Evolutionary conservation across 2,113 vertebrate genomes (phyloP).

Genomic region (Amia ocellicauda): DNA sequence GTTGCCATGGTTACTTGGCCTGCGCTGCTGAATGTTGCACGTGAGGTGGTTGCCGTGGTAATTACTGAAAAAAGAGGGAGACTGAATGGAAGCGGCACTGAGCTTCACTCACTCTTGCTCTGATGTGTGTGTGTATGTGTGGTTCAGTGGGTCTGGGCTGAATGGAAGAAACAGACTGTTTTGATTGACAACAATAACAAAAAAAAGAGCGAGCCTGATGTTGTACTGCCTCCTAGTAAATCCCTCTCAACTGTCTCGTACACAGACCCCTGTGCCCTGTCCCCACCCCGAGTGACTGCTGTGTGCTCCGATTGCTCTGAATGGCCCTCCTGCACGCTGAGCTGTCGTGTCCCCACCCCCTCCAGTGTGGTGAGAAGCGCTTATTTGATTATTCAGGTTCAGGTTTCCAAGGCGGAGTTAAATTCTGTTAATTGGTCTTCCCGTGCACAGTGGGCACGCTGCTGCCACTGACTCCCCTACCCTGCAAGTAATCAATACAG

Average conservation of each 20-base stretch:
- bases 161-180: neutral
- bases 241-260: too few species aligned
- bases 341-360: constrained; percentile 10
- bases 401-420: neutral
- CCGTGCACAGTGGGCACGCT: neutral
- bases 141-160: too few species aligned
- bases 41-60: constrained; percentile 34
- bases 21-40: constrained; percentile 28
- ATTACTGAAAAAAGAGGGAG: constrained; percentile 21
- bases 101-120: neutral
- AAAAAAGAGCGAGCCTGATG: neutral
- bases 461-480: neutral
- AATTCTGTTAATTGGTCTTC: constrained; percentile 16
- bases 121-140: neutral
- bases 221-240: too few species aligned
- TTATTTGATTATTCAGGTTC: constrained; percentile 5
- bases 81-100: too few species aligned
- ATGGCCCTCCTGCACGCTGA: too few species aligned
- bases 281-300: too few species aligned
- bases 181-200: neutral
- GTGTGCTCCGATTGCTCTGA: too few species aligned
- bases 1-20: constrained; percentile 34
- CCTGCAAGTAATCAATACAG: constrained; percentile 27
- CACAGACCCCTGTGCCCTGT: too few species aligned
- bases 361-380: neutral